Conservation (phyloP, 2,797 vertebrate species). For the Pipistrellus nathusii region DNA sequence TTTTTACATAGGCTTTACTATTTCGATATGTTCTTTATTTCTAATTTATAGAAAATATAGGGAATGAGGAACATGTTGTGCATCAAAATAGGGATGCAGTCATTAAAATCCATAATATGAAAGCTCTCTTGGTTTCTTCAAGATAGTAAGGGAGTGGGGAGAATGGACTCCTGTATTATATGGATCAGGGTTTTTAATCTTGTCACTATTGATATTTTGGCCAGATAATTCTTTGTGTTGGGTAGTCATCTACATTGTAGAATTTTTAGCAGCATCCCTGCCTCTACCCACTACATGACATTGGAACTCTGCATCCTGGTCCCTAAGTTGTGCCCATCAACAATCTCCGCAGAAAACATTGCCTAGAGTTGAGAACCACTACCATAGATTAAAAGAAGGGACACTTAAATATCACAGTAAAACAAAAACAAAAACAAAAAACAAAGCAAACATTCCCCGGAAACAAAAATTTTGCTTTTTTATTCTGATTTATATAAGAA, state of each 20-base stretch:
- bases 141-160: background rate
- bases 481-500: constrained; percentile 17
- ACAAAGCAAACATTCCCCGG: background rate
- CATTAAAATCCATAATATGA: background rate
- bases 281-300: background rate
- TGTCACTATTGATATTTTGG: background rate
- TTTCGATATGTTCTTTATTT: background rate
- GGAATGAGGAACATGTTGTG: background rate
- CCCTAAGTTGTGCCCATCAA: background rate
- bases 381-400: background rate
- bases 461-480: background rate
- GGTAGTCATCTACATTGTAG: background rate
- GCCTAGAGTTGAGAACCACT: background rate
- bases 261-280: background rate
- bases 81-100: background rate
- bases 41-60: background rate
- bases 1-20: background rate
- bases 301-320: background rate
- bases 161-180: background rate
- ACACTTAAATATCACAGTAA: background rate
- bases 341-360: background rate
- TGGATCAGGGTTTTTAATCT: background rate
- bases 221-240: background rate
- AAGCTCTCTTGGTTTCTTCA: background rate
- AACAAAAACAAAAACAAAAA: background rate